Conservation (phyloP, 2,797 vertebrate species). For the Gallinago stenura region DNA sequence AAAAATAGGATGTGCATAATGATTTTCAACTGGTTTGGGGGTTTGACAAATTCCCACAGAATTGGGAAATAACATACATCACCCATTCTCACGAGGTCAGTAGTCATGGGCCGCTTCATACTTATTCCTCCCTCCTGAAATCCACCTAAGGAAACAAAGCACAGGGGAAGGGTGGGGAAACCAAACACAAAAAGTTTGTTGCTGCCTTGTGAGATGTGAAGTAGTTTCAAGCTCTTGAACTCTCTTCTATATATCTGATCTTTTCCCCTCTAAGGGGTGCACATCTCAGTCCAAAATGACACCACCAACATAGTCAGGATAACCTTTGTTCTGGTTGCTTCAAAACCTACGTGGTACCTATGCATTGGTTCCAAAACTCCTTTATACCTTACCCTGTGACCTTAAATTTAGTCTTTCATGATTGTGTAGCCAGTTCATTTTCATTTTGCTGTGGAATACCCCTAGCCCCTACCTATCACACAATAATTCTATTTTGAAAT, state of each 20-base stretch:
- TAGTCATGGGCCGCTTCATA: not conserved
- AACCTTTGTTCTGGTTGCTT: not conserved
- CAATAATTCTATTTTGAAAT: not conserved
- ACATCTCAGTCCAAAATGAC: not conserved
- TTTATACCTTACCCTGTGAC: not conserved
- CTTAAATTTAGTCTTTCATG: not conserved
- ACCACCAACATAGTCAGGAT: not conserved
- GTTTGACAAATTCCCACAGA: conserved; percentile 4
- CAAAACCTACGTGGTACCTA: not conserved
- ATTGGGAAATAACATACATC: not conserved
- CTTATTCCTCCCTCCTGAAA: not conserved
- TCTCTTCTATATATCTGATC: not conserved
- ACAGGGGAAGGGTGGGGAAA: rapidly evolving
- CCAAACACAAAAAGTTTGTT: not conserved
- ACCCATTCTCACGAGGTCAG: not conserved
- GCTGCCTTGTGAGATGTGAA: not conserved
- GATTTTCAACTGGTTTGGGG: not conserved
- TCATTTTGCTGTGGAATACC: not conserved
- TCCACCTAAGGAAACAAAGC: not conserved
- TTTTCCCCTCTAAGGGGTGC: not conserved
- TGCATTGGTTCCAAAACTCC: not conserved
- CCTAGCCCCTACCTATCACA: not conserved
- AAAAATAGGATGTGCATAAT: conserved; percentile 18
- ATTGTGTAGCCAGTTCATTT: not conserved
- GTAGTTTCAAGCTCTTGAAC: not conserved